Evolutionary conservation across 2,797 vertebrate species (phyloP), one percentile per base, ranked within the genome.

Genomic region (Pangasius mekongensis): DNA sequence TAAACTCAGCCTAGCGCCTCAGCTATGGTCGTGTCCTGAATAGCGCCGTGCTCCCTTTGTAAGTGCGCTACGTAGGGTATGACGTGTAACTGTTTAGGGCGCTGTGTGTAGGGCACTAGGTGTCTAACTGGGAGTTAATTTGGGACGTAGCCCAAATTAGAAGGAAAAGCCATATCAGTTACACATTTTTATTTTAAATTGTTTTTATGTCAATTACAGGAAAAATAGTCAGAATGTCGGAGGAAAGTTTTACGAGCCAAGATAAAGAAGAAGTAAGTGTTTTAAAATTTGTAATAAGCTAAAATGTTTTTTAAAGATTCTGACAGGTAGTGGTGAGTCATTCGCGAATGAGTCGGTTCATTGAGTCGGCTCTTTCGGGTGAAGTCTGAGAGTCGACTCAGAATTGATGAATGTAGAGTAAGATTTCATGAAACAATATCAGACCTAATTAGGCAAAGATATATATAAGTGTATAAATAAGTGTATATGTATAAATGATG

Each of bases 181-280:
- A 60, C 5, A 18, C 5, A 8, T 69, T 16, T 52, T 5, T 24
- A 3, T 13, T 54, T 20, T 24, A 69, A 11, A 43, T 16, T 84
- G 0, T 6, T 64, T 82, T 83, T 9, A 33, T 39, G 11, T 76
- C 9, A 2, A 0, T 76, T 78, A 20, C 80, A 83, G 88, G 36
- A 58, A 49, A 67, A 60, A 14, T 10, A 47, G 10, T 20, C 60
- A 86, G 36, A 39, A 90, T 91, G 91, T 83, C 90, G 5, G 88
- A 90, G 66, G 87, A 88, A 81, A 87, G n/a, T 86, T 64, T 86
- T 27, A 77, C 49, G 24, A 85, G 82, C 24, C 90, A 89, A 43
- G 88, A 91, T n/a, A 90, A 89, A 86, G 91, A 92, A 58, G 87
- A 73, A 36, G 91, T 92, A 82, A 83, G 91, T 87, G 39, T 9